A percentile compares a stretch with the other conserved stretches of the same genome.
Conservation (phyloP, 2,797 vertebrate species). For the Loriculus beryllinus region DNA sequence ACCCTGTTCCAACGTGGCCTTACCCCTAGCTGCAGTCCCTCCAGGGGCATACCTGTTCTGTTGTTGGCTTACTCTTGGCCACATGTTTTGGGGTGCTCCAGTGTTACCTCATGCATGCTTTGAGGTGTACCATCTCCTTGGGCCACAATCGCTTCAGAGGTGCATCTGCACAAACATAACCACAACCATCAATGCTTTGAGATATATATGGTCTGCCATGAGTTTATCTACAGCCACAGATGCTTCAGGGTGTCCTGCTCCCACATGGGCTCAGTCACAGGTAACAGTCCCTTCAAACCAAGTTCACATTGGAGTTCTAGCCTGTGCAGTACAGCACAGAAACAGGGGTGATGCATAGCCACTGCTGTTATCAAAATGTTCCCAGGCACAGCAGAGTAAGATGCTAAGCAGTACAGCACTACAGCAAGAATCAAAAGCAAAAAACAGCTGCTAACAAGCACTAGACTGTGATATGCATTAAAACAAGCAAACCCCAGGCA, state of each 20-base stretch:
- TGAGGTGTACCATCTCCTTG: not conserved
- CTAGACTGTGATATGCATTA: not conserved
- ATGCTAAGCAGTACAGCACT: not conserved
- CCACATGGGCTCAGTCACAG: not conserved
- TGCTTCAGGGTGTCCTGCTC: not conserved
- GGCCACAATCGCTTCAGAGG: not conserved
- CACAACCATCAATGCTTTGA: not conserved
- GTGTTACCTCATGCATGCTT: not conserved
- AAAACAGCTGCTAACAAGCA: not conserved
- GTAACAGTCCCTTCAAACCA: not conserved
- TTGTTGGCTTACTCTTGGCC: not conserved
- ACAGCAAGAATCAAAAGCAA: not conserved
- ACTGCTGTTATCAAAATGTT: not conserved
- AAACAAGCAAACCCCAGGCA: not conserved
- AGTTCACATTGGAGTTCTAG: not conserved
- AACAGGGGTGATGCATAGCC: not conserved
- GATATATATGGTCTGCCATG: not conserved
- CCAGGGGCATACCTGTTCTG: not conserved
- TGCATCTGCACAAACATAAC: not conserved
- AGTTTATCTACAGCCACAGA: not conserved
- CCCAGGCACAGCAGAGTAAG: not conserved
- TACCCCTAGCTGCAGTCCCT: not conserved
- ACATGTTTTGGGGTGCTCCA: not conserved
- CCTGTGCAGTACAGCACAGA: not conserved
- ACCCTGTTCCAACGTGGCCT: not conserved